These are phyloP conservation scores for Eulemur rubriventer DNA, from an alignment of 2,797 vertebrate genomes.

Conservation along the genomic window DNA sequence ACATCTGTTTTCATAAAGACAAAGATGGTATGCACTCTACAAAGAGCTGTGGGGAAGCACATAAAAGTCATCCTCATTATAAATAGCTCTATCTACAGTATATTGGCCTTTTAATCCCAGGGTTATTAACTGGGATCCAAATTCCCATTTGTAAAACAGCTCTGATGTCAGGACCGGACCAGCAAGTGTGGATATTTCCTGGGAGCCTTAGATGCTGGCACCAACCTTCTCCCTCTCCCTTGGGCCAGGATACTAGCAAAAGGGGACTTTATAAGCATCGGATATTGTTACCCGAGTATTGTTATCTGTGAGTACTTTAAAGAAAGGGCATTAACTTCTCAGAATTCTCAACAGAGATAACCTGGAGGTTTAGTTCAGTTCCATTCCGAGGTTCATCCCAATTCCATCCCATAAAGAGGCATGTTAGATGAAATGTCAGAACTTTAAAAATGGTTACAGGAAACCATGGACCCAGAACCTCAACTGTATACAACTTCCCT, in stretches of 20 bases:
- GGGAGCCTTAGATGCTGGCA: constrained; percentile 26
- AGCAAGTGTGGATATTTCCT: constrained; percentile 22
- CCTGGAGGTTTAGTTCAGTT: constrained; percentile 17
- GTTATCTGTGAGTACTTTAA: neutral
- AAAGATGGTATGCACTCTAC: constrained; percentile 27
- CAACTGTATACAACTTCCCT: neutral
- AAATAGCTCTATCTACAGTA: constrained; percentile 49
- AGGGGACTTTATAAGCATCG: neutral
- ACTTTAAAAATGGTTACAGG: constrained; percentile 28
- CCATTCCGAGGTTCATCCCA: neutral
- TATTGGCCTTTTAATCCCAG: constrained; percentile 63
- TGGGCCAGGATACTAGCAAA: neutral
- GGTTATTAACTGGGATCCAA: constrained; percentile 55
- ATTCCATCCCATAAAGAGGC: neutral
- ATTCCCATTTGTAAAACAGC: constrained; percentile 68
- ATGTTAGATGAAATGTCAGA: neutral
- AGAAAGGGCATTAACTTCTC: constrained; percentile 39
- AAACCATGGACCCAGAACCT: neutral
- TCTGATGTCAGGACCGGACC: constrained; percentile 75
- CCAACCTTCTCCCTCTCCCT: neutral
- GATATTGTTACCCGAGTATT: constrained; percentile 19
- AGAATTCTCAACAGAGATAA: constrained; percentile 18
- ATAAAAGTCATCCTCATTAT: constrained; percentile 63
- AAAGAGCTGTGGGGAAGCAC: constrained; percentile 65
- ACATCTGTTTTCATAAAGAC: constrained; percentile 46